These are phyloP conservation scores for Astreopora myriophthalma DNA, from an alignment of 64 coral and sea anemone species.

Conservation along the genomic window DNA sequence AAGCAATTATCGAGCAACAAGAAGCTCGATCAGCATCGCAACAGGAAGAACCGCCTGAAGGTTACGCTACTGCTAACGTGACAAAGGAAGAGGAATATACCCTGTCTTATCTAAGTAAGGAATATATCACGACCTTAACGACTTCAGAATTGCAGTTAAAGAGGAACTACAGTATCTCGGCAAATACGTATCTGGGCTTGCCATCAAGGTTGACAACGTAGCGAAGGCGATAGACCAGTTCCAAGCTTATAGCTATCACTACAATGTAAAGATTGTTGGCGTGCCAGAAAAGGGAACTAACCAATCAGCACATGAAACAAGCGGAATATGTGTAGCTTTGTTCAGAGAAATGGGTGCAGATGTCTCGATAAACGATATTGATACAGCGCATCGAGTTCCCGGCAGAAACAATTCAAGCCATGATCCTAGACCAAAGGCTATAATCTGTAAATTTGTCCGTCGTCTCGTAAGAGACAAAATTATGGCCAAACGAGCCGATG, in stretches of 20 bases:
- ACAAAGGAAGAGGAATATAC: too few relatives aligned
- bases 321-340: slow-evolving; percentile 28
- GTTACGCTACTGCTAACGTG: too few relatives aligned
- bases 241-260: slow-evolving; percentile 28
- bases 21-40: too few relatives aligned
- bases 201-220: background rate
- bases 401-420: background rate
- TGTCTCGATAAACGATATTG: slow-evolving; percentile 38
- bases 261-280: slow-evolving; percentile 16
- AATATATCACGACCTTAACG: too few relatives aligned
- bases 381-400: slow-evolving; percentile 37
- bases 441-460: too few relatives aligned
- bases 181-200: background rate
- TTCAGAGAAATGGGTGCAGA: slow-evolving; percentile 39
- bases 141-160: too few relatives aligned
- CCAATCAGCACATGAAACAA: slow-evolving; percentile 36
- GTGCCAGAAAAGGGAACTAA: slow-evolving; percentile 7
- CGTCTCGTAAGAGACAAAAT: too few relatives aligned
- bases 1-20: too few relatives aligned
- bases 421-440: slow-evolving; percentile 8
- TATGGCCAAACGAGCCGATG: background rate
- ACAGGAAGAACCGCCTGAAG: too few relatives aligned
- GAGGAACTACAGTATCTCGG: background rate
- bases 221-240: background rate
- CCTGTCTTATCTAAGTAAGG: too few relatives aligned